Evolutionary conservation across 2,113 vertebrate species (phyloP).

Genomic region (Aix galericulata): DNA sequence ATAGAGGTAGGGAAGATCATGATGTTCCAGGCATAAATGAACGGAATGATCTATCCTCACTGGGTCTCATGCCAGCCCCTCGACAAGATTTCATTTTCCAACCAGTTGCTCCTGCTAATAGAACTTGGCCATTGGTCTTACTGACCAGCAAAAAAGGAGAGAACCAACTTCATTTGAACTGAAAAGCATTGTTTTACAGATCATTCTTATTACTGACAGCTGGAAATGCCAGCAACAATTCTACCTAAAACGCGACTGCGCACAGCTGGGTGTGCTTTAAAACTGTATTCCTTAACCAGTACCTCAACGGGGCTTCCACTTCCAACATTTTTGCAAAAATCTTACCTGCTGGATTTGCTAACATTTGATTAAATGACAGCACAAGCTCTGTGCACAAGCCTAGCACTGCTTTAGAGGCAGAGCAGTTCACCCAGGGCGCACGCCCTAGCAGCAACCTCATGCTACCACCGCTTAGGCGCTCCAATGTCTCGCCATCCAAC

Average conservation of each 20-base stretch:
- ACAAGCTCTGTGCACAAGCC: not conserved
- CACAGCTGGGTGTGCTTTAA: rapidly evolving
- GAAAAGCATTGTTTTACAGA: not conserved
- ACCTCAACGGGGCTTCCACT: not conserved
- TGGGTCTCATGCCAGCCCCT: not conserved
- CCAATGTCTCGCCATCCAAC: rapidly evolving
- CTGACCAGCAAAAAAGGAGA: not conserved
- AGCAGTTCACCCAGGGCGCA: not conserved
- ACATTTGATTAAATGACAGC: rapidly evolving
- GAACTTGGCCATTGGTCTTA: not conserved
- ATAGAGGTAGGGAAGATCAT: not conserved
- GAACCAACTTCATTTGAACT: rapidly evolving
- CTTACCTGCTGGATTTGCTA: not conserved
- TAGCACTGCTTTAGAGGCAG: not conserved
- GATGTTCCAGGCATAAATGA: conserved; percentile 61
- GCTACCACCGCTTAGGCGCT: rapidly evolving
- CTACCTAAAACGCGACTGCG: rapidly evolving
- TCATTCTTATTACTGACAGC: not conserved
- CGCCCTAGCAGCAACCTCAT: rapidly evolving
- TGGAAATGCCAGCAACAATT: not conserved
- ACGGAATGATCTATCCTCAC: not conserved
- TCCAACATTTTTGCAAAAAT: too few relatives aligned
- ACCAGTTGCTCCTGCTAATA: not conserved
- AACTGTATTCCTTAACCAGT: rapidly evolving
- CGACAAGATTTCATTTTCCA: not conserved